phyloP scores from a whole-genome alignment of 2,113 vertebrate species.

The Vulpes ferrilata region DNA sequence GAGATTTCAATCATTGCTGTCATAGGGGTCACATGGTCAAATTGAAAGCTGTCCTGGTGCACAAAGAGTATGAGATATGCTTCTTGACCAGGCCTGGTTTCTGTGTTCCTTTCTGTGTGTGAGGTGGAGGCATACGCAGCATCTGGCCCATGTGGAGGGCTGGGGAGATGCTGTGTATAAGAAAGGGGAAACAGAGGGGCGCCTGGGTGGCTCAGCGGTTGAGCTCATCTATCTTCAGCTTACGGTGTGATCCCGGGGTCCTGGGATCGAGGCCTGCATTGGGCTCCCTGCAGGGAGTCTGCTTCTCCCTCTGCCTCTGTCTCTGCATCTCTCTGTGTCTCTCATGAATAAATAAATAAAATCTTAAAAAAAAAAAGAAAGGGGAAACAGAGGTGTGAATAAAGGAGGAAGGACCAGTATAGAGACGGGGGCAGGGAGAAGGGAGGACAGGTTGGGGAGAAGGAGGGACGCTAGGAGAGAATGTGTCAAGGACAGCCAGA shows the following conservation, averaged over 20 bases:
- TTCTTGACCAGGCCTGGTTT: not conserved
- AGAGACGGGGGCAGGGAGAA: rapidly evolving
- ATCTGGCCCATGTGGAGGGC: rapidly evolving
- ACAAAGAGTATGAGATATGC: not conserved
- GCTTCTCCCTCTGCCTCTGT: no score
- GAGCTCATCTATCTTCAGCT: no score
- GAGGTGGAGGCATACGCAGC: rapidly evolving
- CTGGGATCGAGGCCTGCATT: no score
- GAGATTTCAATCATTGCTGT: not conserved
- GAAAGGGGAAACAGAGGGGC: not conserved
- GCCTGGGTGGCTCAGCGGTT: no score
- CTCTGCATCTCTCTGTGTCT: no score
- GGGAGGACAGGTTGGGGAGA: rapidly evolving
- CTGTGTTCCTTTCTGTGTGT: rapidly evolving
- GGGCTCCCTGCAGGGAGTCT: no score
- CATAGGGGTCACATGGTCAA: not conserved
- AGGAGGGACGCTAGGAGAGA: not conserved
- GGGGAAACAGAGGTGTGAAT: not conserved
- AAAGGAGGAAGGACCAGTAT: not conserved
- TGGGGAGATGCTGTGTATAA: no score
- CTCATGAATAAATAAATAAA: no score
- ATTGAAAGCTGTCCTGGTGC: rapidly evolving
- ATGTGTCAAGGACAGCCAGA: not conserved
- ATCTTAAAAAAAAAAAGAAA: not conserved
- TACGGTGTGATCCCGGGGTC: no score